Evolutionary conservation across 2,113 vertebrate species (phyloP).

Genomic region (Anarhynchus alexandrinus): DNA sequence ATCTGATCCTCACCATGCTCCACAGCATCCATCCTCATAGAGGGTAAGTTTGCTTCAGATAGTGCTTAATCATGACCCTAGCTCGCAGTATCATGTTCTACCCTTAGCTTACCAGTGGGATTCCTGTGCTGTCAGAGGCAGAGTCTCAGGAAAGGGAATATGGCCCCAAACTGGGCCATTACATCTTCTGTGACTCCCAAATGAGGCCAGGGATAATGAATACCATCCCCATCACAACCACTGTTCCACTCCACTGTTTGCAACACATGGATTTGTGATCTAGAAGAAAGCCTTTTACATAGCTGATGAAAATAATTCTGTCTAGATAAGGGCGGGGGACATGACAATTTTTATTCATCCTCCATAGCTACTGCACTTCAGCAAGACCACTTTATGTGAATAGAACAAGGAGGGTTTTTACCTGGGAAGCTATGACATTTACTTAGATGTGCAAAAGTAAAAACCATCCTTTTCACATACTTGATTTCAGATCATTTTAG

Average conservation of each 20-base stretch:
- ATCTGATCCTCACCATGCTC: background rate
- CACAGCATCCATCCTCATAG: background rate
- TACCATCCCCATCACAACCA: background rate
- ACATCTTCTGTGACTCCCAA: background rate
- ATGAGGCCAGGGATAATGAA: background rate
- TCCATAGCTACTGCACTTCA: background rate
- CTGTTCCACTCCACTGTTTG: background rate
- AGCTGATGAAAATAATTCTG: background rate
- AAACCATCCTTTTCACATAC: accelerated
- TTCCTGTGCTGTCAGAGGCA: background rate
- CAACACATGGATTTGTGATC: background rate
- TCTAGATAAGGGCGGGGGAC: background rate
- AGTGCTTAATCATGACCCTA: background rate
- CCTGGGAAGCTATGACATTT: background rate
- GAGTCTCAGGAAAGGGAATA: background rate
- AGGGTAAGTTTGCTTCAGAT: background rate
- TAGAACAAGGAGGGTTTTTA: background rate
- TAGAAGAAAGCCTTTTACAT: background rate
- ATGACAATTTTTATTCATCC: background rate
- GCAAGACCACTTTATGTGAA: background rate
- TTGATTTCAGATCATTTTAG: background rate
- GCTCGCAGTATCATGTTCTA: background rate
- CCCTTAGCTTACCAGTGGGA: background rate
- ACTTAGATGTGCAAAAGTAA: background rate
- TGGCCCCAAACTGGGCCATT: background rate